Evolutionary conservation across 2,113 vertebrate genomes (phyloP).

Genomic region (Nycticorax nycticorax): DNA sequence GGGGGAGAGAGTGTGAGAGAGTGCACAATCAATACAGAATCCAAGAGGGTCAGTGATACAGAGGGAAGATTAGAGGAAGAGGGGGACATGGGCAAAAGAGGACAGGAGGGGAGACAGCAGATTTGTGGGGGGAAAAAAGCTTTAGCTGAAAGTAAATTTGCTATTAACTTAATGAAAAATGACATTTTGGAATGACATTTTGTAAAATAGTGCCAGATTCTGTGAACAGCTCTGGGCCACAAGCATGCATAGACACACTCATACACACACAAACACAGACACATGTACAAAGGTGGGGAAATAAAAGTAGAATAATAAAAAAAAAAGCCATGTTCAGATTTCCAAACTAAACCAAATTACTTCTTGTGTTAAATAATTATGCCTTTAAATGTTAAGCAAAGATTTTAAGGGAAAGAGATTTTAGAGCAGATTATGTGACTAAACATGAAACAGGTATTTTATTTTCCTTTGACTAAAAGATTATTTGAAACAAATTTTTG

Average conservation of each 20-base stretch:
- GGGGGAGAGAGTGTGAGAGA: background rate
- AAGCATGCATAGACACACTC: background rate
- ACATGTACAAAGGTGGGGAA: background rate
- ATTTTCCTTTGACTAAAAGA: background rate
- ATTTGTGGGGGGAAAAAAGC: background rate
- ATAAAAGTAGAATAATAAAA: background rate
- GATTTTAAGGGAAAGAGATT: background rate
- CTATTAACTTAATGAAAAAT: background rate
- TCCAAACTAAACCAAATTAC: background rate
- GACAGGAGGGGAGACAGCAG: background rate
- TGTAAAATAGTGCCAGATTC: background rate
- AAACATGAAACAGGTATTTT: background rate
- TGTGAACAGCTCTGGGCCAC: background rate
- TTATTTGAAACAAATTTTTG: background rate
- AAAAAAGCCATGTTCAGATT: background rate
- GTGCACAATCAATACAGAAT: background rate
- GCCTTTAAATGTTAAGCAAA: background rate
- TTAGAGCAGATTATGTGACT: background rate
- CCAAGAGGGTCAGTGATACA: background rate
- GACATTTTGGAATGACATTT: background rate
- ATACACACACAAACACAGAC: background rate
- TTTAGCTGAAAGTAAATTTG: background rate
- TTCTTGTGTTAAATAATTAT: background rate
- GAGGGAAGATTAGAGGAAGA: background rate
- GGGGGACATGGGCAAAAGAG: background rate